A percentile compares a stretch with the other conserved stretches of the same genome.
These are phyloP conservation scores for Fragum fragum DNA, from an alignment of 2,888 invertebrate genomes.

Conservation along the genomic window DNA sequence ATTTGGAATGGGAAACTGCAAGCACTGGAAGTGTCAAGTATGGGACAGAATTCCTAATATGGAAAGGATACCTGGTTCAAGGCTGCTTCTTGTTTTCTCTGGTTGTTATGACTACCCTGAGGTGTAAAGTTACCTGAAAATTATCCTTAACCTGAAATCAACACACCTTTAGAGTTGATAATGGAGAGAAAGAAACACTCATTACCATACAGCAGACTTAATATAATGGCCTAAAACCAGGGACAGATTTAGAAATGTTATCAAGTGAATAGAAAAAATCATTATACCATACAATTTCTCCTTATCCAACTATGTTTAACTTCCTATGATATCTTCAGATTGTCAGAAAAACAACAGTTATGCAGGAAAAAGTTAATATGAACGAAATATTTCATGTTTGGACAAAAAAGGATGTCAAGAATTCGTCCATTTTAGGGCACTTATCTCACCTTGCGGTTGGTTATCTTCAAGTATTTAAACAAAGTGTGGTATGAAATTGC, in stretches of 20 bases:
- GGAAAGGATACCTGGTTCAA: not conserved
- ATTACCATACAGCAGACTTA: too few relatives aligned
- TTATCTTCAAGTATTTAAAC: slow-evolving; percentile 12
- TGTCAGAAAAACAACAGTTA: too few relatives aligned
- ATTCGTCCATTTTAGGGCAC: not conserved
- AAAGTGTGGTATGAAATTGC: not conserved
- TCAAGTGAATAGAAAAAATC: too few relatives aligned
- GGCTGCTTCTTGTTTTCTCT: not conserved
- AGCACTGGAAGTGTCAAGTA: not conserved
- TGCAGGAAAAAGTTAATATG: too few relatives aligned
- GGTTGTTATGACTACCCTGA: slow-evolving; percentile 3
- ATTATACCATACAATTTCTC: too few relatives aligned
- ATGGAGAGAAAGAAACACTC: too few relatives aligned
- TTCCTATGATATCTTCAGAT: too few relatives aligned
- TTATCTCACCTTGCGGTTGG: not conserved
- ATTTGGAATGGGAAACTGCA: too few relatives aligned
- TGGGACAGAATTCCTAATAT: not conserved
- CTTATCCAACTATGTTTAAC: too few relatives aligned
- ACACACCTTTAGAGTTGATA: not conserved
- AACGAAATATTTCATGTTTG: too few relatives aligned
- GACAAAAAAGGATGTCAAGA: not conserved
- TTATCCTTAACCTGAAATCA: not conserved
- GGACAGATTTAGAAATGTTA: too few relatives aligned
- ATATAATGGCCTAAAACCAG: too few relatives aligned
- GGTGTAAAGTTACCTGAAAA: slow-evolving; percentile 1